Conservation (phyloP, 2,888 invertebrate genomes). For the Camptogramma bilineatum region DNA sequence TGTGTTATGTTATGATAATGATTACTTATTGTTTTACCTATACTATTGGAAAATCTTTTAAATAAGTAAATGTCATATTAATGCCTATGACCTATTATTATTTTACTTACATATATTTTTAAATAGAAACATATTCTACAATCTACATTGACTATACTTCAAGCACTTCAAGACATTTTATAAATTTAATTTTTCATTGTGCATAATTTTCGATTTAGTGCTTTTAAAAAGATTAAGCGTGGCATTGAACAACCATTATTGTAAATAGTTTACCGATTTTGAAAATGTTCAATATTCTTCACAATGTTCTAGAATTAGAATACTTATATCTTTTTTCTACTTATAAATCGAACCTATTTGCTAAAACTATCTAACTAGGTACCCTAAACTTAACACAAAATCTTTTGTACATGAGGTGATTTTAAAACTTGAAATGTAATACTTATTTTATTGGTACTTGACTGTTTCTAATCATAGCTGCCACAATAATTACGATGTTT, state of each 20-base stretch:
- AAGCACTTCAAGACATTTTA: not conserved
- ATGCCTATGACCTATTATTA: not conserved
- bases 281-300: not conserved
- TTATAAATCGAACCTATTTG: not conserved
- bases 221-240: conserved; percentile 9
- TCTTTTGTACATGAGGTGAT: conserved; percentile 31
- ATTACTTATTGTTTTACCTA: too few relatives aligned
- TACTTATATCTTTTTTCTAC: not conserved
- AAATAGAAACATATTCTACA: not conserved
- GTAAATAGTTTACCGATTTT: conserved; percentile 5
- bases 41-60: not conserved
- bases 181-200: conserved; percentile 22
- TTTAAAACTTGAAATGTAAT: conserved; percentile 16
- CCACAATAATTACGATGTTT: not conserved
- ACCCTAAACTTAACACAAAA: conserved; percentile 5
- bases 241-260: conserved; percentile 8
- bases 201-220: conserved; percentile 31
- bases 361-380: not conserved
- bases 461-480: not conserved
- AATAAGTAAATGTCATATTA: not conserved
- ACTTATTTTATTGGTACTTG: conserved; percentile 5
- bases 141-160: not conserved
- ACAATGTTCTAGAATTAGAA: not conserved
- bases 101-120: not conserved
- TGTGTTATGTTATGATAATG: not conserved